Evolutionary conservation across 1,140 invertebrate species (phyloP), one percentile per base, ranked within the genome.

Genomic region (Aleiodes sp.): DNA sequence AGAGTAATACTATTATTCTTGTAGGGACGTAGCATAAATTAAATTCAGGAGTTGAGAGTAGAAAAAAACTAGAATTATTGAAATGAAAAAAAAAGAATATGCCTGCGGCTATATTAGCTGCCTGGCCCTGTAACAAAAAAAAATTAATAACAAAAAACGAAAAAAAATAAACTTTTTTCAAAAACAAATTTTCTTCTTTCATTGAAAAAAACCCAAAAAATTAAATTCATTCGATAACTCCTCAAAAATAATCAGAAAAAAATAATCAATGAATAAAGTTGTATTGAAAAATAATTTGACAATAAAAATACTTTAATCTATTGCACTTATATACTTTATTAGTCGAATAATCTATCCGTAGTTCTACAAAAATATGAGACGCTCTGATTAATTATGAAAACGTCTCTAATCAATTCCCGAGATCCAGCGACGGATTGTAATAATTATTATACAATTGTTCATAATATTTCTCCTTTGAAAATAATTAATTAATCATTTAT

Each of bases 311-410:
- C 46, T 21, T 26, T 68, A 33, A 12, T 68, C 61, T 43, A 41
- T 68, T 37, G n/a, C 37, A 41, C 61, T 29, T 31, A 28, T 29
- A 61, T 46, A 26, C 16, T 46, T 61, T 28, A 39, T 68, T 52
- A 43, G 46, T 12, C 26, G 16, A 12, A 16, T 52, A 52, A 41
- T 41, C 37, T 26, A 61, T 33, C 35, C n/a, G n/a, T n/a, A n/a
- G n/a, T 9, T 69, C 67, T 69, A 69, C 67, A 69, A 69, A 69
- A 69, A 69, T 69, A 69, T 69, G 39, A 56, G 46, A 29, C 16
- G 41, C n/a, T 28, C 28, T 57, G 10, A 33, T 35, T 31, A 28
- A 14, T 14, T n/a, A n/a, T n/a, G n/a, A n/a, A n/a, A n/a, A 69
- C 21, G 52, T 26, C 41, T 39, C 39, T n/a, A 29, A 14, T 56